Conservation (phyloP, 2,888 invertebrate species). For the Psylliodes chrysocephalus region DNA sequence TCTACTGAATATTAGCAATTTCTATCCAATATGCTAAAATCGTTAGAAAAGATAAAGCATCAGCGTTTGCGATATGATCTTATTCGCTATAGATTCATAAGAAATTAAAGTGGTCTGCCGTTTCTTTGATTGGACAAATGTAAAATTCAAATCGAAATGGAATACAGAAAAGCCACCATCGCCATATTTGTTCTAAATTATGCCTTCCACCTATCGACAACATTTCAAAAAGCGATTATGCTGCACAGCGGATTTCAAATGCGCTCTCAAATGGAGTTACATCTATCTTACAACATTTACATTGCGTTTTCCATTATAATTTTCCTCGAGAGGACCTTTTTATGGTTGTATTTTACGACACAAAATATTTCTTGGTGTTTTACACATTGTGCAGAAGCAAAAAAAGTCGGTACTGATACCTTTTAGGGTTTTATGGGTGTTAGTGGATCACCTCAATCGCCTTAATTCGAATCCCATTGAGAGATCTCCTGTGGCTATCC, state of each 20-base stretch:
- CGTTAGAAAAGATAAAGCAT: slow-evolving; percentile 2
- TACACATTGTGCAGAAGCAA: slow-evolving; percentile 35
- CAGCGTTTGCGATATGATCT: neutral
- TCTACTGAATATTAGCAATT: neutral
- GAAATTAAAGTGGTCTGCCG: slow-evolving; percentile 39
- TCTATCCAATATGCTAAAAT: slow-evolving; percentile 2
- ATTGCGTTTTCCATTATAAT: slow-evolving; percentile 49
- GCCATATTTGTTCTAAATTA: slow-evolving; percentile 46
- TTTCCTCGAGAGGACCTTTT: slow-evolving; percentile 40
- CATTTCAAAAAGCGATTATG: slow-evolving; percentile 44
- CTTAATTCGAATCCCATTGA: slow-evolving; percentile 28
- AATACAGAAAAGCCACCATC: slow-evolving; percentile 43
- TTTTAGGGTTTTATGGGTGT: slow-evolving; percentile 39
- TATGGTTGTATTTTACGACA: slow-evolving; percentile 40
- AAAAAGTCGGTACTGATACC: slow-evolving; percentile 33
- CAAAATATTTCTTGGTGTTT: slow-evolving; percentile 45
- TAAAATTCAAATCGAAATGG: slow-evolving; percentile 41
- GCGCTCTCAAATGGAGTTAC: slow-evolving; percentile 49
- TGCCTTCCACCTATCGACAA: slow-evolving; percentile 40
- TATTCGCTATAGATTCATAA: slow-evolving; percentile 9
- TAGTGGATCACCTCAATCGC: slow-evolving; percentile 35
- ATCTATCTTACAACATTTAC: slow-evolving; percentile 52
- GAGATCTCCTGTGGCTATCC: slow-evolving; percentile 29
- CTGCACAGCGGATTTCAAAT: slow-evolving; percentile 35
- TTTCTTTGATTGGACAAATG: slow-evolving; percentile 49